These are phyloP conservation scores for Lamellibrachia luymesi DNA, from an alignment of 1,140 invertebrate species.

Conservation along the genomic window DNA sequence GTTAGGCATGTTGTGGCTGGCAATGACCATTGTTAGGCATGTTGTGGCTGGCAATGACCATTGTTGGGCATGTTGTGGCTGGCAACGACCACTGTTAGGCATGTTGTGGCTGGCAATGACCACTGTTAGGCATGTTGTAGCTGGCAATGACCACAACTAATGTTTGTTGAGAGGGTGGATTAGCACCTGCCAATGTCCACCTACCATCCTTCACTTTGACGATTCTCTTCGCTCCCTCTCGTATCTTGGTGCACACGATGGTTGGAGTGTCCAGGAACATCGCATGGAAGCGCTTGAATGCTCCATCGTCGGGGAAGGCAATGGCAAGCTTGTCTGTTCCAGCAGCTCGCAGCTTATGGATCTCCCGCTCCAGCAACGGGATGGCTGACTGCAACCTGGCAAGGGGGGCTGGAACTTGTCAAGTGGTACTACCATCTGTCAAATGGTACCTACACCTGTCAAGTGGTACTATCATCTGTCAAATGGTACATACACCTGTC, in stretches of 20 bases:
- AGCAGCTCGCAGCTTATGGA: constrained; percentile 33
- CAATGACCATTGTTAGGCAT: too few species aligned
- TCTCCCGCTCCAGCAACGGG: constrained; percentile 43
- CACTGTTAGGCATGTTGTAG: too few species aligned
- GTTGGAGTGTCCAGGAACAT: constrained; percentile 43
- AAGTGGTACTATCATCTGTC: not conserved
- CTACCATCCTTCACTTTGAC: constrained; percentile 55
- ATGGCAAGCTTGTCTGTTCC: constrained; percentile 38
- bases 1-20: too few species aligned
- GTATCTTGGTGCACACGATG: constrained; percentile 53
- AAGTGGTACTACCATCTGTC: not conserved
- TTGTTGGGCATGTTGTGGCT: too few species aligned
- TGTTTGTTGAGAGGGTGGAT: too few species aligned
- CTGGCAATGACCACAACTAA: too few species aligned
- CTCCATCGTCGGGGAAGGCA: constrained; percentile 57
- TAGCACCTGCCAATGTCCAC: not conserved
- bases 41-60: too few species aligned
- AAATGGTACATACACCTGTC: not conserved
- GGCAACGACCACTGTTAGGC: too few species aligned
- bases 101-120: too few species aligned
- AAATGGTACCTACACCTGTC: not conserved
- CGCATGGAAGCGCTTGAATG: constrained; percentile 51
- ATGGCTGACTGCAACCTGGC: constrained; percentile 53
- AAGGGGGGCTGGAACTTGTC: not conserved
- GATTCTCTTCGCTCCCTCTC: constrained; percentile 48